Conservation (phyloP, 2,113 vertebrate genomes). For the Rhinopomastus cyanomelas region DNA sequence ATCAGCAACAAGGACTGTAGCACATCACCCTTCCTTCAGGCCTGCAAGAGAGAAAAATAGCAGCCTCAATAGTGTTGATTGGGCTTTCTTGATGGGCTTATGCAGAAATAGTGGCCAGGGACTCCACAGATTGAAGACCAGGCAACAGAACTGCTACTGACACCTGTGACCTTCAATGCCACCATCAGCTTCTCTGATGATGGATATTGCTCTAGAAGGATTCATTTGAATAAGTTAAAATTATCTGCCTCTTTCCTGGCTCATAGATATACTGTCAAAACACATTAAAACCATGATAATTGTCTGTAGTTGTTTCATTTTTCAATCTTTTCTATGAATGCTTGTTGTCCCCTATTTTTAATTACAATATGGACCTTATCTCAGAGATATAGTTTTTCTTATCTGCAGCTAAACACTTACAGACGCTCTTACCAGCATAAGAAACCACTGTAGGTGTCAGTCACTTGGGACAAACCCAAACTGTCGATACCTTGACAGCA, state of each 20-base stretch:
- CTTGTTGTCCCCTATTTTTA: background rate
- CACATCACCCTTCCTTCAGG: background rate
- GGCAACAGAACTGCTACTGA: background rate
- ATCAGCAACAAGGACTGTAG: background rate
- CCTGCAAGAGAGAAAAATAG: background rate
- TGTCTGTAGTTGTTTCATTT: background rate
- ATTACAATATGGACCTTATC: background rate
- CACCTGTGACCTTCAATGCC: rapidly evolving
- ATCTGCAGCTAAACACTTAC: background rate
- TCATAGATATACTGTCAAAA: background rate
- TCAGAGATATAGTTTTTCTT: background rate
- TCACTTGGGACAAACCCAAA: background rate
- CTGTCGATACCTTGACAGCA: rapidly evolving
- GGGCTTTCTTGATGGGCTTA: no score
- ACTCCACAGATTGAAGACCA: background rate
- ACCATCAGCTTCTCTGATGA: background rate
- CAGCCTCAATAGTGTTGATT: background rate
- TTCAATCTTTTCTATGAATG: background rate
- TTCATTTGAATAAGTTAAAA: background rate
- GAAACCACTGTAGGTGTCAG: background rate
- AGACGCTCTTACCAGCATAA: background rate
- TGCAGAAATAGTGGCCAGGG: no score
- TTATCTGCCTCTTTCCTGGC: background rate
- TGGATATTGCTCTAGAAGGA: background rate
- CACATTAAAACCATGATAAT: background rate